Evolutionary conservation across 2,797 vertebrate species (phyloP).

Genomic region (Chelon labrosus): DNA sequence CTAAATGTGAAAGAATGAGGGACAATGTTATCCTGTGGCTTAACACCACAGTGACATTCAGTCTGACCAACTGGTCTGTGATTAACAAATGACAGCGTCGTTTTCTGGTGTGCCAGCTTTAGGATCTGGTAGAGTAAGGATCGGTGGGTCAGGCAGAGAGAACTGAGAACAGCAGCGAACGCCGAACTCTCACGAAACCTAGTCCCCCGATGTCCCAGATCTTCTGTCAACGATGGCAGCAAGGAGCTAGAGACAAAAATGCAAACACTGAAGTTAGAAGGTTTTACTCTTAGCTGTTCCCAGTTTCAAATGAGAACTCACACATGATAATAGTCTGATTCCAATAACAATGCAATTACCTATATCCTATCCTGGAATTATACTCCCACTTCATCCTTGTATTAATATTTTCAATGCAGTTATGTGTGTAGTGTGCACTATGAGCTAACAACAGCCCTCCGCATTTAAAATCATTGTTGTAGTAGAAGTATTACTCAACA

Average conservation of each 20-base stretch:
- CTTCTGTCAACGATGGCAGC: slow-evolving; percentile 86
- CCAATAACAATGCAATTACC: background rate
- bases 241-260: slow-evolving; percentile 86
- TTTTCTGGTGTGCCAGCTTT: slow-evolving; percentile 90
- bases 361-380: background rate
- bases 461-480: background rate
- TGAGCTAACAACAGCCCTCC: background rate
- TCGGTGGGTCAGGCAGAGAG: slow-evolving; percentile 92
- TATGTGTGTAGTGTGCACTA: background rate
- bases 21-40: slow-evolving; percentile 67
- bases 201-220: slow-evolving; percentile 82
- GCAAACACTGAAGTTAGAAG: slow-evolving; percentile 58
- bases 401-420: too few species aligned
- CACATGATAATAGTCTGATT: slow-evolving; percentile 13
- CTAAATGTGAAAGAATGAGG: slow-evolving; percentile 71
- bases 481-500: background rate
- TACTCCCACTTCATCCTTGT: background rate
- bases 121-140: slow-evolving; percentile 92
- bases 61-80: slow-evolving; percentile 72
- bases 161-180: slow-evolving; percentile 90
- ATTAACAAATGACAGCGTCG: slow-evolving; percentile 75
- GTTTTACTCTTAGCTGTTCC: slow-evolving; percentile 24
- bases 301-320: slow-evolving; percentile 14
- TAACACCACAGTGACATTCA: slow-evolving; percentile 82
- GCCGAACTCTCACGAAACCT: slow-evolving; percentile 72